Percentiles rank a stretch among this genome's conserved stretches.
phyloP scores from a whole-genome alignment of 2,113 vertebrate genomes.

The Balaeniceps rex region DNA sequence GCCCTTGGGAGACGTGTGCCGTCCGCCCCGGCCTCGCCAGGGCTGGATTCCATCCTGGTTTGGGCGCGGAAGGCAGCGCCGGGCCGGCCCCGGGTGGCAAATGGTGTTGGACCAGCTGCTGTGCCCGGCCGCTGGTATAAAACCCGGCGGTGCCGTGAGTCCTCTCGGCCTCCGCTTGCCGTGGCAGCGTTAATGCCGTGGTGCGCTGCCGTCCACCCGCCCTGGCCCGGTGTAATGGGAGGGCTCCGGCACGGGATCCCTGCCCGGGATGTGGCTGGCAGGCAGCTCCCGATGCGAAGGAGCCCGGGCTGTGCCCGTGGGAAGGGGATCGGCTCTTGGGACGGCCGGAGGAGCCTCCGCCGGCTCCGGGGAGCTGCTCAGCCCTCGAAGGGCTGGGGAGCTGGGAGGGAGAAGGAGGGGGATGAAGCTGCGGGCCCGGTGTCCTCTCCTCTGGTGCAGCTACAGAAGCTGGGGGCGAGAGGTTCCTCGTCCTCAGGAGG shows the following conservation, averaged over 20 bases:
- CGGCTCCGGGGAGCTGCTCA: not conserved
- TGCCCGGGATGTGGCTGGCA: not conserved
- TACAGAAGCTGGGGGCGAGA: no score
- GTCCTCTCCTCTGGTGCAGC: not conserved
- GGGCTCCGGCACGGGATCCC: not conserved
- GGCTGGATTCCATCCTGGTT: not conserved
- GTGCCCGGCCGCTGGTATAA: not conserved
- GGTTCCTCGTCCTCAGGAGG: not conserved
- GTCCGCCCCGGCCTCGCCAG: not conserved
- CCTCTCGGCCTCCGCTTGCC: not conserved
- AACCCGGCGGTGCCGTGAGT: not conserved
- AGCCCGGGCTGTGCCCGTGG: accelerated
- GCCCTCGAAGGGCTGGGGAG: not conserved
- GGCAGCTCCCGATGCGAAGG: not conserved
- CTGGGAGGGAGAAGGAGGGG: not conserved
- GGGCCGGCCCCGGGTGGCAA: not conserved
- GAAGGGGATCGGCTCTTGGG: not conserved
- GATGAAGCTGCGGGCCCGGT: accelerated
- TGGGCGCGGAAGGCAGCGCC: not conserved
- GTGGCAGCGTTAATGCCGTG: no score
- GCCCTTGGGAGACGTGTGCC: not conserved
- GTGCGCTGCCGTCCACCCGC: no score
- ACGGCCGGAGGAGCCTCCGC: not conserved
- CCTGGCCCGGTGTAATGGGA: not conserved
- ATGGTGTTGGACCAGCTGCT: not conserved